Conservation (phyloP, 2,113 vertebrate genomes). For the Ellobius talpinus region DNA sequence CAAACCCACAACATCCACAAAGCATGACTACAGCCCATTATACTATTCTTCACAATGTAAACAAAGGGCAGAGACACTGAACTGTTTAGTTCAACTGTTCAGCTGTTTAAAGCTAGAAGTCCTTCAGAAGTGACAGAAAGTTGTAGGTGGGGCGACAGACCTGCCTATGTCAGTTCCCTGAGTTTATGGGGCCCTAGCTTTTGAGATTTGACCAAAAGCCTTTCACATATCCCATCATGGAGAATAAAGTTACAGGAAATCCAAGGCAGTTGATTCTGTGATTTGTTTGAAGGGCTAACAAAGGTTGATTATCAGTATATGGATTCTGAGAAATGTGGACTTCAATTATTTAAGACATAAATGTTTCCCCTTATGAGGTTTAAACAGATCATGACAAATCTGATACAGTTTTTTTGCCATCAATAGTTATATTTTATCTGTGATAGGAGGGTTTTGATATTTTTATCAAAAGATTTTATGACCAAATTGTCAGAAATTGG, state of each 20-base stretch:
- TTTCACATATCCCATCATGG: rapidly evolving
- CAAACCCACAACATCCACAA: background rate
- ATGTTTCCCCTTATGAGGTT: slow-evolving; percentile 66
- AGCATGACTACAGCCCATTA: background rate
- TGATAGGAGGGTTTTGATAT: slow-evolving; percentile 69
- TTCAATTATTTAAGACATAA: slow-evolving; percentile 75
- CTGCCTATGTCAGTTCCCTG: background rate
- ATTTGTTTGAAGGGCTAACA: slow-evolving; percentile 63
- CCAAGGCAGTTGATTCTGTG: background rate
- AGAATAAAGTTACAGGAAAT: background rate
- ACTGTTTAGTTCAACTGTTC: too few relatives aligned
- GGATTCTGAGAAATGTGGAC: slow-evolving; percentile 26
- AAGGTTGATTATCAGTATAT: slow-evolving; percentile 42
- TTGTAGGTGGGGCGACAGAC: background rate
- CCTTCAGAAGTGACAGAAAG: slow-evolving; percentile 6
- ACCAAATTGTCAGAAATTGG: slow-evolving; percentile 71
- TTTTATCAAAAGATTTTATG: slow-evolving; percentile 78
- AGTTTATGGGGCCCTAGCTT: background rate
- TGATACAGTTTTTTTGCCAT: slow-evolving; percentile 52
- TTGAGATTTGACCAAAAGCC: background rate
- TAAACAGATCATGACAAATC: slow-evolving; percentile 44
- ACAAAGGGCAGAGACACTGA: slow-evolving; percentile 4
- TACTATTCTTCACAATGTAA: slow-evolving; percentile 12
- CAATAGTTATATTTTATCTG: slow-evolving; percentile 59
- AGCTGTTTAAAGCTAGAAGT: background rate